phyloP scores from a whole-genome alignment of 2,797 vertebrate genomes.

The Mormyrops boulengeri region DNA sequence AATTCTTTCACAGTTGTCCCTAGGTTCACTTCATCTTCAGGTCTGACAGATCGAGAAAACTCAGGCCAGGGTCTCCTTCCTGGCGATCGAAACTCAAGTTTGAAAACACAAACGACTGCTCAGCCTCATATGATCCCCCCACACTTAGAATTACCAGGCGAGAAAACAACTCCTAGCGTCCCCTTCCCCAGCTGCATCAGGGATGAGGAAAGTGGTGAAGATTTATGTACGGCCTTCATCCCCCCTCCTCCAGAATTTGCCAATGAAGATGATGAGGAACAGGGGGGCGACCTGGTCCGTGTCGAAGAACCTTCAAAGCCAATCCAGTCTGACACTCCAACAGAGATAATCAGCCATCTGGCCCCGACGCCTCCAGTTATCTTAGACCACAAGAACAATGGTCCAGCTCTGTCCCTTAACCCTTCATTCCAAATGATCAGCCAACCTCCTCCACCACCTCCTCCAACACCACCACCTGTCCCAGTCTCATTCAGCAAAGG shows the following conservation, averaged over 20 bases:
- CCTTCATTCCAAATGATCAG: background rate
- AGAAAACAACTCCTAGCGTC: background rate
- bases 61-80: conserved; percentile 20
- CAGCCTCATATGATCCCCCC: conserved; percentile 25
- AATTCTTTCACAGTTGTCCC: conserved; percentile 48
- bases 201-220: conserved; percentile 29
- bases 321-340: conserved; percentile 47
- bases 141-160: conserved; percentile 11
- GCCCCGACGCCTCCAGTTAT: background rate
- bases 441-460: background rate
- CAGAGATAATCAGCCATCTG: conserved; percentile 27
- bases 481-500: conserved; percentile 19
- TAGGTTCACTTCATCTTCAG: conserved; percentile 31
- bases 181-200: conserved; percentile 1
- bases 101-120: background rate
- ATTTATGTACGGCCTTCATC: conserved; percentile 45
- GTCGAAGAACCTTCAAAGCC: conserved; percentile 43
- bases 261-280: conserved; percentile 39
- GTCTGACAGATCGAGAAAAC: conserved; percentile 29
- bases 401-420: background rate
- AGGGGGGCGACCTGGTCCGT: background rate
- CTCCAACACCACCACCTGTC: conserved; percentile 6
- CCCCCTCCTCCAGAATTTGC: conserved; percentile 68
- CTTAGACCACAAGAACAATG: background rate
- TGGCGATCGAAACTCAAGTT: background rate